Conservation (phyloP, 37 sponge, comb jelly and placozoan species). For the Theonella swinhoei region DNA sequence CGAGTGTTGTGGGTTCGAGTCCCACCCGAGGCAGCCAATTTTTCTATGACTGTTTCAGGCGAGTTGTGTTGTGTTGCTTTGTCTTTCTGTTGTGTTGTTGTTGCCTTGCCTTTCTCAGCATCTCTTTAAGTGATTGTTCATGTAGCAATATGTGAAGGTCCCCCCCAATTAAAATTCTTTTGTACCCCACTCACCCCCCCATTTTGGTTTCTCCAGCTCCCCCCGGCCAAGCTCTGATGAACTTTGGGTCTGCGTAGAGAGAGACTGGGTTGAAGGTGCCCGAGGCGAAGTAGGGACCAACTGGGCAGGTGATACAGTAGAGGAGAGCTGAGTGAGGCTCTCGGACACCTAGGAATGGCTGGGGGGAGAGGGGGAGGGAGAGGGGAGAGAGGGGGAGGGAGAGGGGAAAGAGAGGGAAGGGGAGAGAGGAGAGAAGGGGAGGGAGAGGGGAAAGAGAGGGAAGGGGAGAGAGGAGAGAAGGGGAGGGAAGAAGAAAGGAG, state of each 20-base stretch:
- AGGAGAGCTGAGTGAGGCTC: constrained; percentile 76
- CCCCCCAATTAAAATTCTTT: not conserved
- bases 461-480: not conserved
- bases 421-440: not conserved
- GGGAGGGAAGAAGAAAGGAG: not conserved
- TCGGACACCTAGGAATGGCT: constrained; percentile 89
- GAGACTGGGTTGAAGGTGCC: constrained; percentile 89
- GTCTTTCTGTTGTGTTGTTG: too few relatives aligned
- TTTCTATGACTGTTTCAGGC: too few relatives aligned
- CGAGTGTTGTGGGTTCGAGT: too few relatives aligned
- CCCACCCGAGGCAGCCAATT: too few relatives aligned
- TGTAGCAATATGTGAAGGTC: not conserved
- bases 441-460: not conserved
- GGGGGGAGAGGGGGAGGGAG: constrained; percentile 19
- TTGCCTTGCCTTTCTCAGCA: too few relatives aligned
- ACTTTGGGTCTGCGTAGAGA: constrained; percentile 90
- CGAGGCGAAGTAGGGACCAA: constrained; percentile 93
- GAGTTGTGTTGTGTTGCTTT: too few relatives aligned
- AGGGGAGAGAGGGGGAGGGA: not conserved
- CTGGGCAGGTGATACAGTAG: constrained; percentile 87
- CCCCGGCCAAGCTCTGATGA: constrained; percentile 93
- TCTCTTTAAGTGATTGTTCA: not conserved
- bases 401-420: not conserved
- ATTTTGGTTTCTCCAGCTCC: constrained; percentile 91
- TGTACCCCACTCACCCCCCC: constrained; percentile 78